Evolutionary conservation across 2,888 invertebrate genomes (phyloP), one percentile per base, ranked within the genome.

Genomic region (Harpalus rubripes): DNA sequence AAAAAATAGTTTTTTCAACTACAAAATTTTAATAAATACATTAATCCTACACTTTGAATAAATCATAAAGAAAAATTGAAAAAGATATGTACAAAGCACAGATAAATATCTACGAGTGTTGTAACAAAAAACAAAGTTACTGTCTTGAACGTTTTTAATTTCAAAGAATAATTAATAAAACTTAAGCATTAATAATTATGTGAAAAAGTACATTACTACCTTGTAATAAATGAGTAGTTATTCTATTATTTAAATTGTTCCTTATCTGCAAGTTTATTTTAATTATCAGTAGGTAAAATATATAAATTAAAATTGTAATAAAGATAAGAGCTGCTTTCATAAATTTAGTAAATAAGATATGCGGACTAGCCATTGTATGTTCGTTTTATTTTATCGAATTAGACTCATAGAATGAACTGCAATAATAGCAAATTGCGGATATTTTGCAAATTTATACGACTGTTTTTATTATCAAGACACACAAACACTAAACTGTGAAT

Each of bases 261-360:
- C 68, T 74, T 74, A 74, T 74, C 72, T 74, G 44, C 4, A 41
- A 74, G 72, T 74, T 74, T 74, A 44, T 44, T 41, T 44, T 52
- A 74, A 74, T 74, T 74, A 74, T 74, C 72, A 74, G 44, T 44
- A 41, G 15, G 44, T 74, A 74, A 74, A 74, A 74, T 74, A 74
- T 74, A 78, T 78, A 74, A 74, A 78, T 58, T 78, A 78, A 58
- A 44, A 32, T 78, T 58, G 58, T 78, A 58, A 58, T 78, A 78
- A 56, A 78, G 78, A 78, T 78, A 78, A 78, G 78, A 44, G 58
- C 32, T 58, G 32, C 78, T 78, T 78, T 44, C 41, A 74, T 74
- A 41, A 74, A 74, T 74, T 74, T 16, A 68, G 41, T 74, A 74
- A 74, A 44, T 74, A 74, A 18, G 44, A 18, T 41, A 74, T 41